Evolutionary conservation across 2,113 vertebrate genomes (phyloP).

Genomic region (Brachirus orientalis): DNA sequence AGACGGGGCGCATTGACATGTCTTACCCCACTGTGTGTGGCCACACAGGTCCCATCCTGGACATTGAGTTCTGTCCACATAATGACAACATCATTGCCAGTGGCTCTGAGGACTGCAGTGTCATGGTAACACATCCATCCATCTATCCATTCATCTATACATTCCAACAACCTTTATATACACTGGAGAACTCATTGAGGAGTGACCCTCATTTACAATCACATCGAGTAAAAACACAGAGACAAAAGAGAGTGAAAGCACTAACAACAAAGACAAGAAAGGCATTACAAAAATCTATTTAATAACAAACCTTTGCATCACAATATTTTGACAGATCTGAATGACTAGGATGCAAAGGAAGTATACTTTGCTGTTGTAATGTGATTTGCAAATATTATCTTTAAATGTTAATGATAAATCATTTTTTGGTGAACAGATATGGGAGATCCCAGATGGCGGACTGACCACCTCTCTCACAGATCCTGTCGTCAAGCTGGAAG

Average conservation of each 20-base stretch:
- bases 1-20: conserved; percentile 91
- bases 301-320: too few relatives aligned
- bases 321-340: not conserved
- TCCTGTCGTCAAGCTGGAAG: conserved; percentile 89
- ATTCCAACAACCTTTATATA: too few relatives aligned
- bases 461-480: conserved; percentile 81
- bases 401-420: not conserved
- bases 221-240: too few relatives aligned
- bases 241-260: too few relatives aligned
- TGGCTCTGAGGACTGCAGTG: conserved; percentile 89
- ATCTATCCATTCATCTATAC: too few relatives aligned
- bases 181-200: too few relatives aligned
- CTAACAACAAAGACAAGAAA: too few relatives aligned
- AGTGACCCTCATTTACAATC: too few relatives aligned
- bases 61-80: conserved; percentile 92
- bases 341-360: too few relatives aligned
- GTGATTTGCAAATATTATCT: not conserved
- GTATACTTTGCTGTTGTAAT: not conserved
- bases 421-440: conserved; percentile 78
- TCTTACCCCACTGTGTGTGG: conserved; percentile 87
- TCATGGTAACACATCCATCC: conserved; percentile 81
- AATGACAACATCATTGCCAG: conserved; percentile 94
- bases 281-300: too few relatives aligned
- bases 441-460: conserved; percentile 90
- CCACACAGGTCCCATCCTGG: conserved; percentile 90